Base-by-base conservation (phyloP, 1,140 invertebrate genomes). In the Drosophila lini region DNA sequence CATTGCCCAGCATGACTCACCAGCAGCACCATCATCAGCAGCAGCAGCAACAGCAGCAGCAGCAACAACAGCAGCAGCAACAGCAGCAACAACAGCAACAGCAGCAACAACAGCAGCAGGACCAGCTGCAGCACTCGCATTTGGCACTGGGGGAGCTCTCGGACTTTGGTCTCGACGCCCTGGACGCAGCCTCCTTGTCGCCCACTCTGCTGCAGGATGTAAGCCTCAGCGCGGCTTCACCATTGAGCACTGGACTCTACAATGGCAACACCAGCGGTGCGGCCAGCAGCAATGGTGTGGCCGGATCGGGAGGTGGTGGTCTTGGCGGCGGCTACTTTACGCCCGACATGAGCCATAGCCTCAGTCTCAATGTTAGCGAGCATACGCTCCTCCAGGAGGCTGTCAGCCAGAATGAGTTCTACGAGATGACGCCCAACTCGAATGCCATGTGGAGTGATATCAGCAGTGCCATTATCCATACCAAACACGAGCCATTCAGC, bases 401-500 rank as follows among this genome's bases (percentile, higher is more conserved):
- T 9, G 62, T 74, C 32, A 42, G 44, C 25, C 58, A 55, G 42
- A 84, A 75, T 52, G 76, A 62, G 7, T 42, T 85, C 32, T 91
- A 80, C 55, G 91, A 91, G 42, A 80, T 81, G 67, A 80, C 81
- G 9, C 71, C 82, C 45, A 88, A 91, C 67, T 91, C 91, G 59
- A 92, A 85, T 76, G 78, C 91, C 56, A 92, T 92, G 91, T 92
- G 91, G 91, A 92, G 91, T 55, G 91, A 91, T 57, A 92, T 92
- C 36, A 86, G 86, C 64, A 91, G 78, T 78, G 83, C 91, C 61
- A 92, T 92, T 67, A 75, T 88, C 7, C 75, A 90, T 58, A 90
- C 94, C 48, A 95, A 95, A 93, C 93, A 93, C 55, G 95, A 95
- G 79, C 92, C 94, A 5, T 95, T 96, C 50, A 96, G 95, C 91